Percentiles rank a stretch among this genome's conserved stretches.
These are phyloP conservation scores for Eilema griseolum DNA, from an alignment of 2,888 invertebrate genomes.

Conservation along the genomic window DNA sequence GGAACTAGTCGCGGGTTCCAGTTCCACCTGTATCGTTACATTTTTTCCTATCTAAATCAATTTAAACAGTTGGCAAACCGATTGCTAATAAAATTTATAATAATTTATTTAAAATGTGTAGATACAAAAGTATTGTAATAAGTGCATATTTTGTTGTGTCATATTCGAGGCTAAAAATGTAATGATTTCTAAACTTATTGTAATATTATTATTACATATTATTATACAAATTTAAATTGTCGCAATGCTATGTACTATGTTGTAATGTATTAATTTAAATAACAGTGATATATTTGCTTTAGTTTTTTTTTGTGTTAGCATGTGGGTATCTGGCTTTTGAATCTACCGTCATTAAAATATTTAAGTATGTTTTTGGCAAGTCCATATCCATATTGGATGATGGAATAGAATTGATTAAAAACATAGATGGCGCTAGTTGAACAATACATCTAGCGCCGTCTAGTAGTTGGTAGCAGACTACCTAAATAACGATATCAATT, in stretches of 20 bases:
- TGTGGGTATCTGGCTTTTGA: slow-evolving; percentile 11
- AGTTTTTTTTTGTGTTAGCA: slow-evolving; percentile 25
- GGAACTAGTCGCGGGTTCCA: too few species aligned
- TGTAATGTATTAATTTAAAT: slow-evolving; percentile 39
- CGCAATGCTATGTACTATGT: slow-evolving; percentile 19
- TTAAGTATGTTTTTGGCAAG: too few species aligned
- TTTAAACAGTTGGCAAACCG: too few species aligned
- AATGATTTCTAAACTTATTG: slow-evolving; percentile 33
- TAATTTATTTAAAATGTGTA: slow-evolving; percentile 29
- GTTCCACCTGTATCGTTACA: too few species aligned
- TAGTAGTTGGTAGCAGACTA: not conserved
- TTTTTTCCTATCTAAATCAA: too few species aligned
- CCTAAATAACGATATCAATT: not conserved
- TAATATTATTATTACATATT: slow-evolving; percentile 19
- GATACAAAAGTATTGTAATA: slow-evolving; percentile 11
- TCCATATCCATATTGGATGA: too few species aligned
- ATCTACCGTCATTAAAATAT: too few species aligned
- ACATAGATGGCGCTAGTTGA: not conserved
- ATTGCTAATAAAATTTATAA: not conserved
- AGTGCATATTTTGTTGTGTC: slow-evolving; percentile 39
- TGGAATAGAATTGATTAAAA: not conserved
- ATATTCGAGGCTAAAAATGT: slow-evolving; percentile 50
- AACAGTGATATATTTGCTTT: slow-evolving; percentile 49
- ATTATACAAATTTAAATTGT: slow-evolving; percentile 3
- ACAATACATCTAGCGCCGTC: not conserved